Percentiles rank a stretch among this genome's conserved stretches.
phyloP scores from a whole-genome alignment of 2,888 invertebrate species.

The Pasiphila rectangulata region DNA sequence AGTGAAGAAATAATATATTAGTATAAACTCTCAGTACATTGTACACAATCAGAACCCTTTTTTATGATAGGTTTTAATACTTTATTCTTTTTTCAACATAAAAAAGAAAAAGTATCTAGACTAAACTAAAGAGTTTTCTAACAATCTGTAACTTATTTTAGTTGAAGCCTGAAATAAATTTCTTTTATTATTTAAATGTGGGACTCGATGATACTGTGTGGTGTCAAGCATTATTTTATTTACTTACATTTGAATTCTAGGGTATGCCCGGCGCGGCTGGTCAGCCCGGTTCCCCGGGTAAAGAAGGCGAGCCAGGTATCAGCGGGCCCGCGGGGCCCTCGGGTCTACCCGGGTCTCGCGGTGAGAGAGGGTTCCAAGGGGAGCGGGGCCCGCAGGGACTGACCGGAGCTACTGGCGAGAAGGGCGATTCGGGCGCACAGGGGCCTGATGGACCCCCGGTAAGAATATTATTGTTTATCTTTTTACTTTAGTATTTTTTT shows the following conservation, averaged over 20 bases:
- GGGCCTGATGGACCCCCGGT: conserved; percentile 86
- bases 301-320: conserved; percentile 88
- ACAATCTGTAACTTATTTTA: too few relatives aligned
- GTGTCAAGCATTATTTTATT: too few relatives aligned
- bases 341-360: conserved; percentile 83
- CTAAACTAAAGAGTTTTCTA: too few relatives aligned
- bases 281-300: conserved; percentile 87
- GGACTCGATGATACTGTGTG: neutral
- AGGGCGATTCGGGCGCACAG: conserved; percentile 84
- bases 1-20: too few relatives aligned
- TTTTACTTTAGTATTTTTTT: neutral
- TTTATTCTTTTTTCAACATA: too few relatives aligned
- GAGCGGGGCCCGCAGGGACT: conserved; percentile 86
- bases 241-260: conserved; percentile 52
- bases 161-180: too few relatives aligned
- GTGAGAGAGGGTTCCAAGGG: conserved; percentile 87
- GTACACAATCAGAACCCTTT: too few relatives aligned
- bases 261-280: conserved; percentile 88
- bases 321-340: conserved; percentile 84
- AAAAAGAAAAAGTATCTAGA: too few relatives aligned
- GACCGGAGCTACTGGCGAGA: conserved; percentile 83
- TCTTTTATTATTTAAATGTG: neutral
- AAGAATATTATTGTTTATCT: conserved; percentile 27
- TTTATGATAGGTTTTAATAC: too few relatives aligned
- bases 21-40: too few relatives aligned